phyloP scores from a whole-genome alignment of 2,888 invertebrate genomes.

The Sarcophaga carnaria region DNA sequence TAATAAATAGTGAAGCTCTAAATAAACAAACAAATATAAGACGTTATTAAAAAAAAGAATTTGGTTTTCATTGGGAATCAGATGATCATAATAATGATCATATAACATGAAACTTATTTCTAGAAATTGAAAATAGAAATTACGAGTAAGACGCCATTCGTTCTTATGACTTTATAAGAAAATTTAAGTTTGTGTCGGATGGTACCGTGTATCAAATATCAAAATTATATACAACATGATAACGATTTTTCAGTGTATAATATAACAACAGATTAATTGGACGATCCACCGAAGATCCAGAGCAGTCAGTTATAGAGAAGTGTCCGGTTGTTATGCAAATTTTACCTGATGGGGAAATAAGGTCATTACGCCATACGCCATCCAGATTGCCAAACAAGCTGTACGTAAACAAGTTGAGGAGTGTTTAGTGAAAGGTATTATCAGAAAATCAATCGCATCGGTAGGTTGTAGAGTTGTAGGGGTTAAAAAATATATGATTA shows the following conservation, averaged over 20 bases:
- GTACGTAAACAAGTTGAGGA: constrained; percentile 56
- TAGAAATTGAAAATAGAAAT: constrained; percentile 17
- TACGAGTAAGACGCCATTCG: not conserved
- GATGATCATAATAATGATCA: not conserved
- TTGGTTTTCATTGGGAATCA: constrained; percentile 26
- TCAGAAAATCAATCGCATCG: constrained; percentile 13
- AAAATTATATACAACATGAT: constrained; percentile 6
- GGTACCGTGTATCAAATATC: constrained; percentile 14
- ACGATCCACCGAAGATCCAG: constrained; percentile 12
- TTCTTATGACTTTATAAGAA: constrained; percentile 29
- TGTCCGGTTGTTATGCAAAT: constrained; percentile 61
- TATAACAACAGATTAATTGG: constrained; percentile 20
- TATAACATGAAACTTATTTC: constrained; percentile 21
- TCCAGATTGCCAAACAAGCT: constrained; percentile 45
- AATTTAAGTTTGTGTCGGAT: constrained; percentile 30
- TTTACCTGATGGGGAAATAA: constrained; percentile 49
- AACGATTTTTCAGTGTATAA: not conserved
- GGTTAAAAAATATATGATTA: too few species aligned
- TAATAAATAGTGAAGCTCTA: not conserved
- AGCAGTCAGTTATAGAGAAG: constrained; percentile 21
- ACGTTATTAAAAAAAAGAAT: constrained; percentile 11
- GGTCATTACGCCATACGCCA: constrained; percentile 36
- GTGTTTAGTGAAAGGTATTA: constrained; percentile 60
- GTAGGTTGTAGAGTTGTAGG: too few species aligned
- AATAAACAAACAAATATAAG: constrained; percentile 18